phyloP scores from a whole-genome alignment of 2,113 vertebrate species.

The Atrichornis clamosus region DNA sequence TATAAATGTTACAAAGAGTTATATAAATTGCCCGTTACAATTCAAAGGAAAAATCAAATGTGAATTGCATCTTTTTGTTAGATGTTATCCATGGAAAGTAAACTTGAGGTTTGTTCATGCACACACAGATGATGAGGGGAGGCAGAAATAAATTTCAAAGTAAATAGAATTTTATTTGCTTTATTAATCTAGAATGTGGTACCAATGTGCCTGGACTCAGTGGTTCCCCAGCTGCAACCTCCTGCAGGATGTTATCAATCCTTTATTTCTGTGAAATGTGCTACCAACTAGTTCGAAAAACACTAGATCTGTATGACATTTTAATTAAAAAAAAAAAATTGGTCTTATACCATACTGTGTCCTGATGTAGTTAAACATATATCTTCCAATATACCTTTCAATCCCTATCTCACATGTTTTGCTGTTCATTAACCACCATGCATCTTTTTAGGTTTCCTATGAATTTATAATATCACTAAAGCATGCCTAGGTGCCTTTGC shows the following conservation, averaged over 20 bases:
- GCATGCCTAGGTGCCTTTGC: neutral
- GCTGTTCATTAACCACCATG: neutral
- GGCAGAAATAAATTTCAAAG: constrained; percentile 36
- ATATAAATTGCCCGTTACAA: neutral
- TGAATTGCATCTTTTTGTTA: neutral
- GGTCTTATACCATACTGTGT: neutral
- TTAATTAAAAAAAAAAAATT: constrained; percentile 4
- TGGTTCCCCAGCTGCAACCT: neutral
- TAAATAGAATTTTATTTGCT: constrained; percentile 50
- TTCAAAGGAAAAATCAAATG: neutral
- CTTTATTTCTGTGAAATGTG: constrained; percentile 12
- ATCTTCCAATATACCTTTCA: neutral
- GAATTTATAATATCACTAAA: neutral
- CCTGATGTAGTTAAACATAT: neutral
- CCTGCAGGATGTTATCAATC: constrained; percentile 8
- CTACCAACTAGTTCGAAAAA: neutral
- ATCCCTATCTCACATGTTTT: neutral
- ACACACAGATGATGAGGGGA: neutral
- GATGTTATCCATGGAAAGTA: neutral
- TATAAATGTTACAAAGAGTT: neutral
- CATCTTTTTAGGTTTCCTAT: neutral
- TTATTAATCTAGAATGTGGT: constrained; percentile 46
- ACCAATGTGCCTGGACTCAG: constrained; percentile 22
- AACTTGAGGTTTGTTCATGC: neutral
- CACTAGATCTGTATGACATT: neutral